Base-by-base conservation (phyloP, 1,140 invertebrate genomes). In the Solen grandis region DNA sequence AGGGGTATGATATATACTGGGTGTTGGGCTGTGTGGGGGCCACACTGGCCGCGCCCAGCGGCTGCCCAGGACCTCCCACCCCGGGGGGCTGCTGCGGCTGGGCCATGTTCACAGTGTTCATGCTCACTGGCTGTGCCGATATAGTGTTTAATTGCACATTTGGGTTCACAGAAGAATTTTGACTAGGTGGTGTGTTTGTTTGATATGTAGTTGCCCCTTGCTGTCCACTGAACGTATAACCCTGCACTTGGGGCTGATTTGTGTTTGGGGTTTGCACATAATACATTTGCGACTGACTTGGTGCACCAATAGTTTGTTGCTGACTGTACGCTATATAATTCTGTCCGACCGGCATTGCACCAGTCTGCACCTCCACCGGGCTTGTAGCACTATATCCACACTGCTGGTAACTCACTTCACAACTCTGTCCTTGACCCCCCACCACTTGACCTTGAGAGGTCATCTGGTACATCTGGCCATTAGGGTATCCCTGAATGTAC, bases 351-450 rank as follows among this genome's bases (percentile, higher is more conserved):
- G 5, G 31, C 22, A 31, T 41, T 52, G n/a, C 31, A 16, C 52
- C 52, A 8, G 25, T 38, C 41, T 76, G 59, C 8, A 59, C 50
- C 52, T 77, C 74, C 33, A 59, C 46, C 16, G 74, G 74, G 63
- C 74, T 77, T 16, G 74, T 68, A 36, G 59, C 63, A 68, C 62
- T 68, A 68, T 57, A 77, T 54, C 52, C 62, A 57, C 74, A 77
- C 63, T 66, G 63, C 55, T 68, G n/a, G n/a, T n/a, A 77, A 10
- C 27, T 59, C 54, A 41, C 54, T 41, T 77, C 74, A 68, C 74
- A 46, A 27, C 41, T 38, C 22, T 65, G 57, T 5, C 22, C 41
- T 19, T 46, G 29, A 10, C 54, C 55, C 35, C 36, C 38, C 57
- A 63, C 16, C 14, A 38, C 35, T 41, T 76, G 73, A 76, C 46